Evolutionary conservation across 23 tunicate genomes (phyloP).

Genomic region (Corella eumyota): DNA sequence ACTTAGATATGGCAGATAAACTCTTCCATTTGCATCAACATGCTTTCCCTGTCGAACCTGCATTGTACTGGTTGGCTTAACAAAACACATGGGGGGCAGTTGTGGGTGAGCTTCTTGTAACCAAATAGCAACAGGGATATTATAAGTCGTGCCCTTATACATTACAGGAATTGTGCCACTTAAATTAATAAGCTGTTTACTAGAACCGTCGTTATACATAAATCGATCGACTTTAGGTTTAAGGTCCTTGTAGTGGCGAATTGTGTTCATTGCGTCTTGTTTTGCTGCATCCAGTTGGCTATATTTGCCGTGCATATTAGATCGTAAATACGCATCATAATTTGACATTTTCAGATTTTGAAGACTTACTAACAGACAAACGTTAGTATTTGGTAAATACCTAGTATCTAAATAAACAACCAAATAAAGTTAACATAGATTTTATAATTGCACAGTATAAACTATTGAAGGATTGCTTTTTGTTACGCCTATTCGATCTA

Average conservation of each 20-base stretch:
- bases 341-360: constrained; percentile 18
- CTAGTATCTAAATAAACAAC: too few relatives aligned
- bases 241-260: constrained; percentile 70
- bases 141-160: constrained; percentile 68
- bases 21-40: constrained; percentile 90
- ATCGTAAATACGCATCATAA: constrained; percentile 21
- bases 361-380: too few relatives aligned
- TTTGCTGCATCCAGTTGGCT: constrained; percentile 31
- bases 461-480: too few relatives aligned
- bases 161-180: constrained; percentile 86
- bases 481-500: too few relatives aligned
- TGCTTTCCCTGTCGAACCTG: constrained; percentile 90
- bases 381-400: too few relatives aligned
- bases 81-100: constrained; percentile 79
- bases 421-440: too few relatives aligned
- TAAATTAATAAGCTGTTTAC: constrained; percentile 44
- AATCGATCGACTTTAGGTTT: constrained; percentile 48
- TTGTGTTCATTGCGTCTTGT: constrained; percentile 23
- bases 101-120: constrained; percentile 76
- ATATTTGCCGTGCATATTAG: constrained; percentile 52
- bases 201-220: constrained; percentile 65
- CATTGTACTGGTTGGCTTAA: constrained; percentile 90
- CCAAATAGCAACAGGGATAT: constrained; percentile 90
- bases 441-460: too few relatives aligned
- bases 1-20: constrained; percentile 90